phyloP scores from a whole-genome alignment of 1,140 invertebrate genomes.

The Lamellibrachia luymesi region DNA sequence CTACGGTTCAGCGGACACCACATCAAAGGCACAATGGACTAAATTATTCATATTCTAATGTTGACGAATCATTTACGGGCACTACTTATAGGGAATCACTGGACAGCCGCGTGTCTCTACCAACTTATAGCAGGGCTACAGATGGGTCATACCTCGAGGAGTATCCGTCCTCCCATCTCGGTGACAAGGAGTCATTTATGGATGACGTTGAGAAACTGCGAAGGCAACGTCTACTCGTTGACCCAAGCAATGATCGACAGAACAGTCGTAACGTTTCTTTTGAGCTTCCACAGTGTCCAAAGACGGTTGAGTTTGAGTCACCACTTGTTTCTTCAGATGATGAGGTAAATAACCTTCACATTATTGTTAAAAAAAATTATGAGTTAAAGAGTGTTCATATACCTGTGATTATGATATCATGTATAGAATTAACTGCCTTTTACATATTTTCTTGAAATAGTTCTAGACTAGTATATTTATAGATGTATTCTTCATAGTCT shows the following conservation, averaged over 20 bases:
- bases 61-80: slow-evolving; percentile 8
- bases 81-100: neutral
- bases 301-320: neutral
- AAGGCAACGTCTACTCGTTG: neutral
- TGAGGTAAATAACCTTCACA: neutral
- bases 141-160: slow-evolving; percentile 14
- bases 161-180: neutral
- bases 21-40: neutral
- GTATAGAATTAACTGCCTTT: neutral
- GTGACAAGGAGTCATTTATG: slow-evolving; percentile 3
- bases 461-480: too few relatives aligned
- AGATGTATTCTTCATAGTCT: too few relatives aligned
- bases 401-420: neutral
- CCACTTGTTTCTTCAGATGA: neutral
- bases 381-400: neutral
- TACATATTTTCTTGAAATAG: too few relatives aligned
- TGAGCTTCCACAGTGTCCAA: neutral
- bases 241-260: neutral
- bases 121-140: neutral
- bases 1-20: neutral
- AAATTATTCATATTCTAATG: slow-evolving; percentile 18
- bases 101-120: neutral
- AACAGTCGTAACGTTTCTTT: neutral
- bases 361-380: neutral
- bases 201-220: neutral